Base-by-base conservation (phyloP, 2,797 vertebrate genomes). In the Sebastes itinus region DNA sequence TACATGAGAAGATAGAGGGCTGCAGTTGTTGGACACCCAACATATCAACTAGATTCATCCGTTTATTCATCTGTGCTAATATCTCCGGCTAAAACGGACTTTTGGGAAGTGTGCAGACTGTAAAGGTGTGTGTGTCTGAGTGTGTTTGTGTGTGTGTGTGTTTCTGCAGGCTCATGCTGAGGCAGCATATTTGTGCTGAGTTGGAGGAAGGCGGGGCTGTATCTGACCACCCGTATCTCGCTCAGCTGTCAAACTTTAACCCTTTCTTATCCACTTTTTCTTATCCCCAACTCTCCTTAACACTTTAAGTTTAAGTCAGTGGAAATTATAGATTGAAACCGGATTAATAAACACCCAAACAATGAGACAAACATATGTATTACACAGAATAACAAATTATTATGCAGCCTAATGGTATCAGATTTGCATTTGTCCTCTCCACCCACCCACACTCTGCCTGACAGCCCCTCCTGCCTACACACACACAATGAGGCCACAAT, bases 101-200 rank as follows among this genome's bases (percentile, higher is more conserved):
- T 75, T 27, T 66, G 71, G 66, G 49, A 33, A 52, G 12, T 55
- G 69, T 62, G 58, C 35, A 58, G 55, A 56, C 23, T 55, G 49
- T 38, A 65, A 80, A 86, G 77, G 77, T 84, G 75, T 72, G 65
- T 77, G 33, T 62, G 32, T 42, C 46, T 52, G 71, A 62, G 23
- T 66, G 60, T 61, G 60, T 42, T 0, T 33, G 32, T 56, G 42
- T 20, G 25, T 46, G 80, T 64, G 84, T 73, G 76, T 81, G 74
- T 82, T 77, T 82, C 72, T 91, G 83, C 89, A 87, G 86, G 86
- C 79, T 89, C 83, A 89, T 81, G 89, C 91, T 92, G 92, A 94
- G 83, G 72, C 88, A 88, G 91, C 90, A 92, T 83, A 88, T 89
- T 88, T 91, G 80, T 62, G 75, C 86, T 16, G 81, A 78, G 75